Evolutionary conservation across 2,113 vertebrate genomes (phyloP).

Genomic region (Podarcis cretensis): DNA sequence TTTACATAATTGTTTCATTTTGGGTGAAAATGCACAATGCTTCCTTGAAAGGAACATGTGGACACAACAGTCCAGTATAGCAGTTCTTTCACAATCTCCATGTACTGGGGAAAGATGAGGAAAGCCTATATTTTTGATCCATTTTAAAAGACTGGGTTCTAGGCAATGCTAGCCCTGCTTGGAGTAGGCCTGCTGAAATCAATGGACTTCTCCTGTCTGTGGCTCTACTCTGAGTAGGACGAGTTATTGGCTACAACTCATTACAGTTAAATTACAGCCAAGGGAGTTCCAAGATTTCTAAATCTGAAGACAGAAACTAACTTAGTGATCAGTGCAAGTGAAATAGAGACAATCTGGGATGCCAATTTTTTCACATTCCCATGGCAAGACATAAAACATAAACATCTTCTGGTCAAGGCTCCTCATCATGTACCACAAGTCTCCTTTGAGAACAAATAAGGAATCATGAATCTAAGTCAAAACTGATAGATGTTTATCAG

Average conservation of each 20-base stretch:
- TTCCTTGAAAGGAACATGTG: background rate
- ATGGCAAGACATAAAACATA: background rate
- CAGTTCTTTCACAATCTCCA: background rate
- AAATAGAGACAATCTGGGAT: background rate
- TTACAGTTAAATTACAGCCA: background rate
- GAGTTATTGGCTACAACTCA: background rate
- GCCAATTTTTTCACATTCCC: background rate
- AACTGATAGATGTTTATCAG: background rate
- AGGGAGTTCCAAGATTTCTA: slow-evolving; percentile 8
- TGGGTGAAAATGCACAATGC: slow-evolving; percentile 31
- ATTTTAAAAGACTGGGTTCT: background rate
- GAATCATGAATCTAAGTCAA: background rate
- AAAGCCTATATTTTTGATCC: background rate
- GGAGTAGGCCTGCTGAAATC: too few relatives aligned
- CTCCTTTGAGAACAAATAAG: background rate
- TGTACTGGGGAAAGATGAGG: background rate
- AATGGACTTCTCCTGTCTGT: too few relatives aligned
- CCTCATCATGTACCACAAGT: background rate
- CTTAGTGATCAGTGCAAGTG: background rate
- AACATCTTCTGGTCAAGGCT: background rate
- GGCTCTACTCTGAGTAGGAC: too few relatives aligned
- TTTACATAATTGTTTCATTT: background rate
- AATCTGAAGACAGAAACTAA: background rate
- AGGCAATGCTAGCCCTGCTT: too few relatives aligned
- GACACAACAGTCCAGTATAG: background rate